phyloP scores from a whole-genome alignment of 2,888 invertebrate genomes.

The Brachyptera risi region DNA sequence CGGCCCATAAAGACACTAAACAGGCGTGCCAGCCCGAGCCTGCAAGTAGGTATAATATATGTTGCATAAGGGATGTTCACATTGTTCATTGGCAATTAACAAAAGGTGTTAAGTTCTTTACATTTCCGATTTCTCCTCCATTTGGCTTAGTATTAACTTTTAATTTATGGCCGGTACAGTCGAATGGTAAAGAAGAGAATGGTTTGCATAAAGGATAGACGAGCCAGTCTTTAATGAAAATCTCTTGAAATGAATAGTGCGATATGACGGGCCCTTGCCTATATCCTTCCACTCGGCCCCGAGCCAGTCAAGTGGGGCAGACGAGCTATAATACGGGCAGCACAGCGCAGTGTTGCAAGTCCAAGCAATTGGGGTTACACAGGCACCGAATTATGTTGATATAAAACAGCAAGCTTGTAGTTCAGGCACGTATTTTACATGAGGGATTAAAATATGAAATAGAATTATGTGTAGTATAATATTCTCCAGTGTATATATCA shows the following conservation, averaged over 20 bases:
- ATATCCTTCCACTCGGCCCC: too few species aligned
- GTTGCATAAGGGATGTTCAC: too few species aligned
- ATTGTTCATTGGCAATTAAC: too few species aligned
- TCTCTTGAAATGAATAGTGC: slow-evolving; percentile 6
- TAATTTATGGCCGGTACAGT: background rate
- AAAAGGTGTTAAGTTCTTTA: too few species aligned
- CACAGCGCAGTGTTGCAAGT: background rate
- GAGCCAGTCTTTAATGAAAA: slow-evolving; percentile 2
- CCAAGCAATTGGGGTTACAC: too few species aligned
- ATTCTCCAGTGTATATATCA: too few species aligned
- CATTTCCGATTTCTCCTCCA: background rate
- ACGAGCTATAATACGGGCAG: background rate
- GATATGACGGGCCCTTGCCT: too few species aligned
- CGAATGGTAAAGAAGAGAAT: background rate
- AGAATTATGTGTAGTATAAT: too few species aligned
- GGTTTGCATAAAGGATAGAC: slow-evolving; percentile 1
- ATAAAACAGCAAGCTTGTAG: slow-evolving; percentile 7
- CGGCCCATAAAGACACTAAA: too few species aligned
- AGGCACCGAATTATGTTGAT: background rate
- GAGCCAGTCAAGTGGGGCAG: too few species aligned
- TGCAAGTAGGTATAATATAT: too few species aligned
- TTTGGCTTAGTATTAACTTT: background rate
- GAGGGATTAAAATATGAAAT: slow-evolving; percentile 7
- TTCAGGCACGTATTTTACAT: slow-evolving; percentile 3
- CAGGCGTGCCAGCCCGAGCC: too few species aligned